phyloP scores from a whole-genome alignment of 2,888 invertebrate species.

The Pseudococcus jackbeardsleyi region DNA sequence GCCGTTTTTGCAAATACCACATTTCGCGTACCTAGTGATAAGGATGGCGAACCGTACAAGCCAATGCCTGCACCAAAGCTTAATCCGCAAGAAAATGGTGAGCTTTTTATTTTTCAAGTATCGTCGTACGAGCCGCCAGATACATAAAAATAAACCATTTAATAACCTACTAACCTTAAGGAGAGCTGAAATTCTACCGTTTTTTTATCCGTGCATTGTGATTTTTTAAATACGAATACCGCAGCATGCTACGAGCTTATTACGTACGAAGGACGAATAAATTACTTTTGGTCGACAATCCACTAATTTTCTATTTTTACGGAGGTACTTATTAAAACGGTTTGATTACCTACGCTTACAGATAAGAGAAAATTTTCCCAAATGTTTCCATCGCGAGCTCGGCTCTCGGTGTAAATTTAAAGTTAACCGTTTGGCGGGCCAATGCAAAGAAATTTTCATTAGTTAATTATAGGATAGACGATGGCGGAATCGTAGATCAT shows the following conservation, averaged over 20 bases:
- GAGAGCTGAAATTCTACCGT: background rate
- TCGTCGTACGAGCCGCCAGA: background rate
- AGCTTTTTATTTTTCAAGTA: background rate
- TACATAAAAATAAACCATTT: too few species aligned
- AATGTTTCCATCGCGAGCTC: background rate
- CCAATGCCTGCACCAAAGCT: conserved; percentile 11
- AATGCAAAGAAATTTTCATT: background rate
- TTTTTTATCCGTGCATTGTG: background rate
- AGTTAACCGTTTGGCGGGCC: background rate
- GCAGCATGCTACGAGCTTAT: background rate
- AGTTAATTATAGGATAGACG: background rate
- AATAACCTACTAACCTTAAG: background rate
- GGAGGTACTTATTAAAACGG: background rate
- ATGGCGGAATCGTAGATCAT: background rate
- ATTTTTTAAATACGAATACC: background rate
- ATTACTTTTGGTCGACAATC: background rate
- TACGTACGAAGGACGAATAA: conserved; percentile 31
- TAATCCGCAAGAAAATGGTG: background rate
- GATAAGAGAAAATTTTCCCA: background rate
- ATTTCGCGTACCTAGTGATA: background rate
- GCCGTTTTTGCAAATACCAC: background rate
- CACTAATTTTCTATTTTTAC: conserved; percentile 26
- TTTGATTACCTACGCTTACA: background rate
- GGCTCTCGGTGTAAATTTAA: too few species aligned
- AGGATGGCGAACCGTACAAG: background rate